Conservation (phyloP, 2,797 vertebrate genomes). For the Eremophila alpestris region DNA sequence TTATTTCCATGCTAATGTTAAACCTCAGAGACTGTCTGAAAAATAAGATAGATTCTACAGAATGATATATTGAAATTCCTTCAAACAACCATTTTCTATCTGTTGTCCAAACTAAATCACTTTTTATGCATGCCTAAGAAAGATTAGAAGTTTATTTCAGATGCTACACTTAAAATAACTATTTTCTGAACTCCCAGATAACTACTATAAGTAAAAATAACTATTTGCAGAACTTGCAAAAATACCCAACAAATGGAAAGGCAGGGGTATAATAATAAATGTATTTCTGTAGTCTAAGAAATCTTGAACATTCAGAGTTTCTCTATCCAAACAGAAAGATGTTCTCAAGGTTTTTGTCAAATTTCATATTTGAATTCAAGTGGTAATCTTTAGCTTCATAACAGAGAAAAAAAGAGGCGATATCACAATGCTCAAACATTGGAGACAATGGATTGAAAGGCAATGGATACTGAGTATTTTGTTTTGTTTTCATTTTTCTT, state of each 20-base stretch:
- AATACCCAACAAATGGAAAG: neutral
- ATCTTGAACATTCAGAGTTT: neutral
- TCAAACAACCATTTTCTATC: neutral
- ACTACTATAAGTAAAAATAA: no score
- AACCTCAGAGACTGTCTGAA: neutral
- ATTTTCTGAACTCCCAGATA: neutral
- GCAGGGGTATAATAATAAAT: rapidly evolving
- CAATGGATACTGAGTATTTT: neutral
- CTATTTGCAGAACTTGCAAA: neutral
- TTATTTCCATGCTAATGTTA: neutral
- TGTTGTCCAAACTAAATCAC: neutral
- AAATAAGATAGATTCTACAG: neutral
- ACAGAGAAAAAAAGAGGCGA: neutral
- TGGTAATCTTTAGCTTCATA: neutral
- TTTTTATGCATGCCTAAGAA: neutral
- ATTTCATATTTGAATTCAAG: neutral
- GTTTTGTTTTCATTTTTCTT: neutral
- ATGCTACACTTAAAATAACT: neutral
- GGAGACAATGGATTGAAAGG: neutral
- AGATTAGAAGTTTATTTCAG: neutral
- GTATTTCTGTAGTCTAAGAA: neutral
- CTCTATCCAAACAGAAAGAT: neutral
- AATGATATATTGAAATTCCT: neutral
- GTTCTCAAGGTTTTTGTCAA: neutral
- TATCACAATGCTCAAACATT: neutral